A percentile compares a stretch with the other conserved stretches of the same genome.
Conservation (phyloP, 2,797 vertebrate genomes). For the Petrocephalus schoutedeni region DNA sequence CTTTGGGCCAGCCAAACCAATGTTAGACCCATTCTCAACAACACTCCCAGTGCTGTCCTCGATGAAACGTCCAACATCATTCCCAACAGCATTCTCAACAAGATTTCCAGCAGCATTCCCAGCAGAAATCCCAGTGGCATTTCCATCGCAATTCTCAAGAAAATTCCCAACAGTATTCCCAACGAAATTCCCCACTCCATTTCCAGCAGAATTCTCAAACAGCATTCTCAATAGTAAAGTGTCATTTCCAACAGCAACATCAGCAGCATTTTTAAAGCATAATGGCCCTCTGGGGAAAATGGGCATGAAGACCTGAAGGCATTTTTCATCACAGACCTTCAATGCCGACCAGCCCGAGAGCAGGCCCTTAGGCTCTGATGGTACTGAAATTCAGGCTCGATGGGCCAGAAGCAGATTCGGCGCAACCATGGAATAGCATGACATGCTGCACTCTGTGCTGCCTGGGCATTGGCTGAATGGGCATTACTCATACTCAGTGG, state of each 20-base stretch:
- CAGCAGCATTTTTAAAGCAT: not conserved
- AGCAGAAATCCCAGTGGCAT: not conserved
- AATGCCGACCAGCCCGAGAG: not conserved
- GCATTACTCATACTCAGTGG: not conserved
- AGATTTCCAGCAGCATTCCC: not conserved
- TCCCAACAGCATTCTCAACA: not conserved
- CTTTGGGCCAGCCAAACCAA: slow-evolving; percentile 33
- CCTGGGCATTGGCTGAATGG: not conserved
- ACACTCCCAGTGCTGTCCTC: not conserved
- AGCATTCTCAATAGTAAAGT: not conserved
- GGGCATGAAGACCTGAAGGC: not conserved
- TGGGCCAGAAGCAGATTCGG: not conserved
- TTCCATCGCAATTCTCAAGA: not conserved
- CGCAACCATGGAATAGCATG: no score
- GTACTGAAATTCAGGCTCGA: not conserved
- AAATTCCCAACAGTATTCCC: not conserved
- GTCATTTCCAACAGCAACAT: not conserved
- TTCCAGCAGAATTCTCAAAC: not conserved
- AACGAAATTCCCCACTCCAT: not conserved
- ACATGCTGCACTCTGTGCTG: not conserved
- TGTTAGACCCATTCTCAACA: not conserved
- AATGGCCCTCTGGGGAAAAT: not conserved
- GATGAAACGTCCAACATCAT: not conserved
- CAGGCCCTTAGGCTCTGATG: not conserved
- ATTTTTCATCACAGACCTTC: not conserved